A percentile compares a stretch with the other conserved stretches of the same genome.
Conservation (phyloP, 2,113 vertebrate species). For the Pogona vitticeps region DNA sequence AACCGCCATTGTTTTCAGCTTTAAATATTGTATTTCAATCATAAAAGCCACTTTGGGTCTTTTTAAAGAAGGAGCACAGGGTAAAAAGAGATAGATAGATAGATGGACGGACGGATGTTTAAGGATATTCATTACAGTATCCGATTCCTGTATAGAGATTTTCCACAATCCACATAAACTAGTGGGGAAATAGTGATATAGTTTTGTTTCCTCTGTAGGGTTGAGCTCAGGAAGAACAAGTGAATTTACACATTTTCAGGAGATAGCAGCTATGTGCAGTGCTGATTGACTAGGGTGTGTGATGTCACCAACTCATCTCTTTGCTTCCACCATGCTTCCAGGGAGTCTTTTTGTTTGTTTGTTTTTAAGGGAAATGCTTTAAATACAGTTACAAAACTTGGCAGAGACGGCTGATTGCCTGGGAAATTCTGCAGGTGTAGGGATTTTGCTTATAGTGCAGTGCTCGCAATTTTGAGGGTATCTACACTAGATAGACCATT, state of each 20-base stretch:
- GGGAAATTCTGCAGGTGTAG: not conserved
- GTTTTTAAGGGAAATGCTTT: not conserved
- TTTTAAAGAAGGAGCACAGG: too few relatives aligned
- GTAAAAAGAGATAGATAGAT: too few relatives aligned
- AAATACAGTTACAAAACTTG: not conserved
- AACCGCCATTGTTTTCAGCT: too few relatives aligned
- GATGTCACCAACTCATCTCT: not conserved
- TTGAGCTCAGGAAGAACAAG: not conserved
- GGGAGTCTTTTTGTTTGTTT: not conserved
- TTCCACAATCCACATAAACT: conserved; percentile 32
- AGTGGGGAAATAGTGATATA: not conserved
- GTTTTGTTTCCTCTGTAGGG: not conserved
- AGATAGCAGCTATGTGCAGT: not conserved
- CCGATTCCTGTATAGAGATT: conserved; percentile 51
- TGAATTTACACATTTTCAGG: not conserved
- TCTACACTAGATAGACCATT: too few relatives aligned
- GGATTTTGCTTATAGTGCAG: not conserved
- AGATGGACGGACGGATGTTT: too few relatives aligned
- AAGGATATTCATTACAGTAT: too few relatives aligned
- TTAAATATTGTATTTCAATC: too few relatives aligned
- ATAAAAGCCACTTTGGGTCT: conserved; percentile 39
- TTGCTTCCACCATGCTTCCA: not conserved
- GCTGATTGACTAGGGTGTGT: not conserved
- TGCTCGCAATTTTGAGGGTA: not conserved
- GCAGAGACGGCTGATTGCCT: not conserved